A percentile compares a stretch with the other conserved stretches of the same genome.
These are phyloP conservation scores for Trachythela sp. DNA, from an alignment of 64 coral and sea anemone species.

Conservation along the genomic window DNA sequence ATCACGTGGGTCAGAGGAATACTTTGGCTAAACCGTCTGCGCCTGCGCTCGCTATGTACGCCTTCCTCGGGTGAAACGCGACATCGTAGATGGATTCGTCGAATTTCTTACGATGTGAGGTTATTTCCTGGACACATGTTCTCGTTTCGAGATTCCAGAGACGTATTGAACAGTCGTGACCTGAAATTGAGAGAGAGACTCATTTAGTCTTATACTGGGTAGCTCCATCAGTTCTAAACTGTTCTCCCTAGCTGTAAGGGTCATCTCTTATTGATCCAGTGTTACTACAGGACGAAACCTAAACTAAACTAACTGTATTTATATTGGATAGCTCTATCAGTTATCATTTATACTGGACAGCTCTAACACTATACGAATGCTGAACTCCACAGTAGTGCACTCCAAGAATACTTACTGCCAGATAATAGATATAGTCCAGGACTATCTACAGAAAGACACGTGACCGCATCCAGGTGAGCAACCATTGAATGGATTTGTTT, in stretches of 20 bases:
- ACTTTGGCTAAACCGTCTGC: constrained; percentile 95
- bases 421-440: constrained; percentile 85
- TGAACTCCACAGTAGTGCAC: background rate
- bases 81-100: constrained; percentile 98
- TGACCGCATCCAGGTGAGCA: constrained; percentile 94
- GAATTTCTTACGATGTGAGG: constrained; percentile 97
- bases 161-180: constrained; percentile 97
- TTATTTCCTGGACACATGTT: constrained; percentile 97
- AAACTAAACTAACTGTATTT: too few species aligned
- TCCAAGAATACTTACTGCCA: constrained; percentile 71
- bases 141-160: constrained; percentile 96
- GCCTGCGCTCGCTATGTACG: constrained; percentile 95
- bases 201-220: background rate
- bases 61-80: constrained; percentile 81
- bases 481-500: constrained; percentile 99
- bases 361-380: background rate
- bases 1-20: constrained; percentile 57
- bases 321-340: background rate
- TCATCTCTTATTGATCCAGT: too few species aligned
- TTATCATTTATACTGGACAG: background rate
- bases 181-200: constrained; percentile 36
- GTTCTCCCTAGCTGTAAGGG: background rate
- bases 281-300: too few species aligned
- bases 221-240: background rate
- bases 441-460: constrained; percentile 86